Conservation (phyloP, 2,113 vertebrate species). For the Ginglymostoma cirratum region DNA sequence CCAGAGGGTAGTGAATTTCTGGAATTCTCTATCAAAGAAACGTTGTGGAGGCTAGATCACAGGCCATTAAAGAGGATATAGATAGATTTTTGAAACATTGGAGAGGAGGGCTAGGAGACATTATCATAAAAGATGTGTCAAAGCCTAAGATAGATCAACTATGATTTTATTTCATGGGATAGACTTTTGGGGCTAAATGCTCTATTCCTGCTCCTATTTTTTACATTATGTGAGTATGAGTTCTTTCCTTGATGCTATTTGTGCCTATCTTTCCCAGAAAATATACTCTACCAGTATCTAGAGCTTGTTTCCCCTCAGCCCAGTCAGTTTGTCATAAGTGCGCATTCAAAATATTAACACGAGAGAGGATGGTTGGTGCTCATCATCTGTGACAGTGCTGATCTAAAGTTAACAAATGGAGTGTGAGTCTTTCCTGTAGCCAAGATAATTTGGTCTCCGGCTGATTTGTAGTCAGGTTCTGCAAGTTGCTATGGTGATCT, state of each 20-base stretch:
- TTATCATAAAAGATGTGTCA: too few relatives aligned
- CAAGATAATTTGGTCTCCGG: background rate
- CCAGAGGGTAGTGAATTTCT: too few relatives aligned
- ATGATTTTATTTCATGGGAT: too few relatives aligned
- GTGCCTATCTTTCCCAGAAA: background rate
- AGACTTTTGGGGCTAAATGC: too few relatives aligned
- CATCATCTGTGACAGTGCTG: background rate
- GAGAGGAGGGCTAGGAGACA: too few relatives aligned
- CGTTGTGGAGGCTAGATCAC: too few relatives aligned
- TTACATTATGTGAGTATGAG: background rate
- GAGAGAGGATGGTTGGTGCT: background rate
- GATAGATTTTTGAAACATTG: too few relatives aligned
- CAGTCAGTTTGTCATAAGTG: background rate
- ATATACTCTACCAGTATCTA: background rate
- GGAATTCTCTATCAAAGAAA: too few relatives aligned
- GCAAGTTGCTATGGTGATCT: constrained; percentile 23
- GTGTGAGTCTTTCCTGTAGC: background rate
- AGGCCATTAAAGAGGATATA: too few relatives aligned
- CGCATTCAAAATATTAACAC: background rate
- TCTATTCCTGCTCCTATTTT: too few relatives aligned
- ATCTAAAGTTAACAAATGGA: background rate
- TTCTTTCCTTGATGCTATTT: too few relatives aligned
- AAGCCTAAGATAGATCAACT: too few relatives aligned
- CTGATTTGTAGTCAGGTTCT: constrained; percentile 10
- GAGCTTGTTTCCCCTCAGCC: background rate